A percentile compares a stretch with the other conserved stretches of the same genome.
phyloP scores from a whole-genome alignment of 2,113 vertebrate species.

The Ochotona princeps region DNA sequence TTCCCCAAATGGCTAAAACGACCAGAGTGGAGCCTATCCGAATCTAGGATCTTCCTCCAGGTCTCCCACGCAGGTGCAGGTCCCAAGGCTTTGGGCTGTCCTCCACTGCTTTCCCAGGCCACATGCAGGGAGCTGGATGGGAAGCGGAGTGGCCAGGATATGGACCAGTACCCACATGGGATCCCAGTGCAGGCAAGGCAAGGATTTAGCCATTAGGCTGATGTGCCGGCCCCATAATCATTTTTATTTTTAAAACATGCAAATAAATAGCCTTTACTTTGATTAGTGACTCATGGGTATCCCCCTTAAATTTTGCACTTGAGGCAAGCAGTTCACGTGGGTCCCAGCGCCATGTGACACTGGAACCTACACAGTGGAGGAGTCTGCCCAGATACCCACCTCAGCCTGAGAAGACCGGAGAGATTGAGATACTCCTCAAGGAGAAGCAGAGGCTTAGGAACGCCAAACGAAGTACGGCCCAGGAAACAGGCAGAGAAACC shows the following conservation, averaged over 20 bases:
- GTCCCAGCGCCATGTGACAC: not conserved
- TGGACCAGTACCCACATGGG: too few species aligned
- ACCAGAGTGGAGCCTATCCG: too few species aligned
- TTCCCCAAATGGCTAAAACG: too few species aligned
- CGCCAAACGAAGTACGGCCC: not conserved
- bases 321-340: not conserved
- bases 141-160: too few species aligned
- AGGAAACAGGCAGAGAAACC: not conserved
- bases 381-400: not conserved
- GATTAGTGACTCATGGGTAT: not conserved
- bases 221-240: too few species aligned
- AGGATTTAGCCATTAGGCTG: too few species aligned
- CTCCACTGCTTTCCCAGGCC: too few species aligned
- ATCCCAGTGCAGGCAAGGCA: too few species aligned
- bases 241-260: slow-evolving; percentile 54
- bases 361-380: not conserved
- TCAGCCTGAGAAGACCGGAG: not conserved
- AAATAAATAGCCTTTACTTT: not conserved
- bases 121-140: too few species aligned
- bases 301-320: not conserved
- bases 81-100: too few species aligned
- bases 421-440: not conserved
- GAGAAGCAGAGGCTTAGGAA: slow-evolving; percentile 1
- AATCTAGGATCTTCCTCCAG: too few species aligned
- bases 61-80: too few species aligned